A percentile compares a stretch with the other conserved stretches of the same genome.
Evolutionary conservation across 2,797 vertebrate species (phyloP).

Genomic region (Zenarchopterus dispar): DNA sequence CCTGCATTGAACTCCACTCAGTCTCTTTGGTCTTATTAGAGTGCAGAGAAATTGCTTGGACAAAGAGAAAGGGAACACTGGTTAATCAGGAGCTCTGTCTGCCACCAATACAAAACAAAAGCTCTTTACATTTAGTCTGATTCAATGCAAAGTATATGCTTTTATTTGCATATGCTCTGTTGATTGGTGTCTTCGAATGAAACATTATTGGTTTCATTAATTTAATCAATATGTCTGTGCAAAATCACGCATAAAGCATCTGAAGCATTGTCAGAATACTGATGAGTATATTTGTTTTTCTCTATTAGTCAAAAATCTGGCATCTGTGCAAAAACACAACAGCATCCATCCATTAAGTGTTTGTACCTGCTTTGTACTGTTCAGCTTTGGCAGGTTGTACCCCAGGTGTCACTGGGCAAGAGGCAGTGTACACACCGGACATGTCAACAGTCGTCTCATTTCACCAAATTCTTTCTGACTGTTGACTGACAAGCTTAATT

Average conservation of each 20-base stretch:
- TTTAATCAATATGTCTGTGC: not conserved
- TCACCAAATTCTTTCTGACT: constrained; percentile 11
- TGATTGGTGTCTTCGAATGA: too few species aligned
- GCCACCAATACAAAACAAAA: not conserved
- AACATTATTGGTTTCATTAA: too few species aligned
- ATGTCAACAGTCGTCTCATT: constrained; percentile 21
- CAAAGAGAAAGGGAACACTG: constrained; percentile 2
- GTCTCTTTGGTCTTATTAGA: constrained; percentile 13
- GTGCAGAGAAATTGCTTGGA: constrained; percentile 12
- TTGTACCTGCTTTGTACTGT: too few species aligned
- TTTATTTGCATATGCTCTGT: constrained; percentile 10
- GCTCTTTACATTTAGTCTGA: not conserved
- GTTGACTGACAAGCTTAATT: constrained; percentile 20
- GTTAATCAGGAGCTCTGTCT: constrained; percentile 17
- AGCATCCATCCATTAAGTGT: too few species aligned
- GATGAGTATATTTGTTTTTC: not conserved
- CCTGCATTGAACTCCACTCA: constrained; percentile 7
- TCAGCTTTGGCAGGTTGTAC: too few species aligned
- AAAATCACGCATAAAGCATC: constrained; percentile 8
- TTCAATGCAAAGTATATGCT: not conserved
- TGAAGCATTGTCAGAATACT: too few species aligned
- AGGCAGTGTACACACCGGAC: too few species aligned
- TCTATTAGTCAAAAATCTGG: not conserved
- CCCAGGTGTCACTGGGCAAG: too few species aligned
- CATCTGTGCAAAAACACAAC: too few species aligned